Conservation (phyloP, 2,797 vertebrate species). For the Aplochiton taeniatus region DNA sequence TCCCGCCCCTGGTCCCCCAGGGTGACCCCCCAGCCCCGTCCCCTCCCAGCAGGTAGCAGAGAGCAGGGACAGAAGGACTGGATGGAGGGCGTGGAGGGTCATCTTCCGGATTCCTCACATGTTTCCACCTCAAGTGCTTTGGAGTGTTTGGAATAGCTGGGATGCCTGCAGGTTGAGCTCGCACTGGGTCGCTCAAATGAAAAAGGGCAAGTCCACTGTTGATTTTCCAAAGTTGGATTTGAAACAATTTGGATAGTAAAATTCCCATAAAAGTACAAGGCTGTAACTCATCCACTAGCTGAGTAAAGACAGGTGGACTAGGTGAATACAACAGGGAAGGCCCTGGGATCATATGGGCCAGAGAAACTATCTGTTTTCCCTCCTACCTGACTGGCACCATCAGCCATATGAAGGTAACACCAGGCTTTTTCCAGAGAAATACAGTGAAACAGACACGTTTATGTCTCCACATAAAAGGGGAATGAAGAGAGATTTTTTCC, state of each 20-base stretch:
- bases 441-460: conserved; percentile 57
- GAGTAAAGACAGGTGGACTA: too few species aligned
- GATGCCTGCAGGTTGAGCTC: conserved; percentile 59
- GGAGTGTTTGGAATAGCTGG: conserved; percentile 66
- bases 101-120: conserved; percentile 70
- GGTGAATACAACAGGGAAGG: too few species aligned
- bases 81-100: conserved; percentile 55
- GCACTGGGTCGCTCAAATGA: conserved; percentile 28
- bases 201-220: conserved; percentile 16
- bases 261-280: neutral
- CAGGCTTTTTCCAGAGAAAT: conserved; percentile 29
- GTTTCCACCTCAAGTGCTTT: conserved; percentile 59
- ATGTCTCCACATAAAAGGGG: conserved; percentile 49
- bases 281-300: too few species aligned
- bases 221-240: conserved; percentile 23
- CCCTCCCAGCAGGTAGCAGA: neutral
- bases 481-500: conserved; percentile 40
- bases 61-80: conserved; percentile 31
- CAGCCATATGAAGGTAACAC: conserved; percentile 45
- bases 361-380: conserved; percentile 37
- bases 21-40: neutral
- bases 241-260: conserved; percentile 22
- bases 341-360: too few species aligned
- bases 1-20: neutral
- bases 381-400: conserved; percentile 57